Conservation (phyloP, 1,140 invertebrate genomes). For the Meloidogyne floridensis region DNA sequence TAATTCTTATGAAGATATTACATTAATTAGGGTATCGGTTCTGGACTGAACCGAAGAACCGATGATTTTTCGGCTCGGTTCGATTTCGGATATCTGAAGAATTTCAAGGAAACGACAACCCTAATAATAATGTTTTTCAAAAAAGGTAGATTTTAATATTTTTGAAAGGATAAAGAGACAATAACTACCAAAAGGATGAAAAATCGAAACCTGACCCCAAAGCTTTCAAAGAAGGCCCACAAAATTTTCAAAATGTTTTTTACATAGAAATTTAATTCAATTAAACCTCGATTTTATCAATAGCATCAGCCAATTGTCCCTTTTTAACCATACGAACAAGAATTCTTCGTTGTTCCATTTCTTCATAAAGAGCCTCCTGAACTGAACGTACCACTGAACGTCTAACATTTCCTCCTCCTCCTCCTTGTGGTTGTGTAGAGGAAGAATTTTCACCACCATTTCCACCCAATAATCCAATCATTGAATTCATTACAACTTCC, state of each 20-base stretch:
- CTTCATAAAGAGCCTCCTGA: constrained; percentile 36
- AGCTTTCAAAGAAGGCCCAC: constrained; percentile 86
- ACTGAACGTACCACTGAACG: constrained; percentile 29
- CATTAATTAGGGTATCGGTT: no score
- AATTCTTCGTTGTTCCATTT: constrained; percentile 71
- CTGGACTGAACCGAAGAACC: no score
- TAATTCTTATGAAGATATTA: no score
- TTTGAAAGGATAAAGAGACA: no score
- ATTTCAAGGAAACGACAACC: no score
- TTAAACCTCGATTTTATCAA: constrained; percentile 67
- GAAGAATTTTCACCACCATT: constrained; percentile 2
- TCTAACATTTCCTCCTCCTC: neutral
- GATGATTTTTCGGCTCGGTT: no score
- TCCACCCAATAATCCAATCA: constrained; percentile 18
- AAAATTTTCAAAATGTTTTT: constrained; percentile 72
- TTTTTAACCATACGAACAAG: constrained; percentile 87
- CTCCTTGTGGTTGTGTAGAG: neutral
- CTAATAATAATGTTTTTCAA: no score
- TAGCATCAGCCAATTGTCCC: constrained; percentile 90
- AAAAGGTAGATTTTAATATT: no score
- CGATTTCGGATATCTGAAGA: no score
- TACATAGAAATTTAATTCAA: neutral
- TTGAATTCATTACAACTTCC: constrained; percentile 27
- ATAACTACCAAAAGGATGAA: no score
- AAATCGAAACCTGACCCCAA: no score